Conservation (phyloP, 2,888 invertebrate species). For the Zygothrica quintamaculata region DNA sequence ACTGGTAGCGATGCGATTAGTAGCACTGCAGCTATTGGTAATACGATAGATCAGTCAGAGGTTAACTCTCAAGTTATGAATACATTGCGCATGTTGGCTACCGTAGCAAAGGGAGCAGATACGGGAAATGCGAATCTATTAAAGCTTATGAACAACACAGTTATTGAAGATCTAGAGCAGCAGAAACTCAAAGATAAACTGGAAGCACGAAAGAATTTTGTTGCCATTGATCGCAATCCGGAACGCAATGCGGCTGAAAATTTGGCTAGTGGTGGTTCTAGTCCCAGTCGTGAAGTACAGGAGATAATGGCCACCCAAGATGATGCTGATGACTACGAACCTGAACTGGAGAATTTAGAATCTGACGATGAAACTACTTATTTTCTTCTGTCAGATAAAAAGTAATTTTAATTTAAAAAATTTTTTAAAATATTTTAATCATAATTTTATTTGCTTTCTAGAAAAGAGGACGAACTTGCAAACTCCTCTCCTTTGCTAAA, state of each 20-base stretch:
- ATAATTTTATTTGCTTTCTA: not conserved
- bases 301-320: constrained; percentile 92
- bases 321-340: constrained; percentile 66
- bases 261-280: constrained; percentile 92
- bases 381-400: constrained; percentile 37
- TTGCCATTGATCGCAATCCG: constrained; percentile 79
- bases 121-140: constrained; percentile 78
- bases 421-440: not conserved
- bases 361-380: constrained; percentile 59
- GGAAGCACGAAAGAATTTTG: constrained; percentile 81
- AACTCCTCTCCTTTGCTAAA: constrained; percentile 53
- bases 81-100: constrained; percentile 84
- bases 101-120: constrained; percentile 78
- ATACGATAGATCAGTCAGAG: constrained; percentile 30
- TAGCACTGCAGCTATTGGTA: constrained; percentile 11
- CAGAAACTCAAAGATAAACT: constrained; percentile 82
- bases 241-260: constrained; percentile 78
- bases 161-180: constrained; percentile 83
- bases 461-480: constrained; percentile 48
- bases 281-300: constrained; percentile 95
- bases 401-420: constrained; percentile 19
- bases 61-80: constrained; percentile 83
- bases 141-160: constrained; percentile 83
- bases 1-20: constrained; percentile 24
- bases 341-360: constrained; percentile 48